Evolutionary conservation across 1,140 invertebrate genomes (phyloP).

Genomic region (Schlechtendalia chinensis): DNA sequence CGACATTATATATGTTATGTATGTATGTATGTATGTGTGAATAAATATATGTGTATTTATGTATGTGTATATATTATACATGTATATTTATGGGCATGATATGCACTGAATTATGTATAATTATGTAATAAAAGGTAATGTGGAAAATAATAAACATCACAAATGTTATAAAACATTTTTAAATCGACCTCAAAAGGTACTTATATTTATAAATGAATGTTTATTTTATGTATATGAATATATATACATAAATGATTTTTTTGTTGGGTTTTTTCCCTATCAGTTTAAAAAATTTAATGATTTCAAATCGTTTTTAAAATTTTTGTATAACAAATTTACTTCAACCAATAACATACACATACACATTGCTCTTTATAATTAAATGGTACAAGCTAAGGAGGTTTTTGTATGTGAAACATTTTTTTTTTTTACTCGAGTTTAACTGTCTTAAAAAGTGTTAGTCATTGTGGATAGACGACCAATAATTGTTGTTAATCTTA

Average conservation of each 20-base stretch:
- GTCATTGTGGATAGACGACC: not conserved
- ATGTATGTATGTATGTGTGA: constrained; percentile 33
- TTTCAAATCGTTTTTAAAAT: not conserved
- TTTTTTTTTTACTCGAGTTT: not conserved
- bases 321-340: not conserved
- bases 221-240: not conserved
- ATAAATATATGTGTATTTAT: constrained; percentile 42
- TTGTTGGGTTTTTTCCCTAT: constrained; percentile 23
- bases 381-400: not conserved
- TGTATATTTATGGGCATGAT: constrained; percentile 20
- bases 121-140: constrained; percentile 48
- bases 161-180: constrained; percentile 22
- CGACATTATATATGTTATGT: constrained; percentile 37
- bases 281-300: not conserved
- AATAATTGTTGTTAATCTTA: not conserved
- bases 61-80: constrained; percentile 2
- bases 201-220: constrained; percentile 21
- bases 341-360: no score
- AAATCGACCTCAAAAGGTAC: constrained; percentile 34
- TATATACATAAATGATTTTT: not conserved
- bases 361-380: not conserved
- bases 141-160: constrained; percentile 48
- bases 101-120: constrained; percentile 33
- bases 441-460: not conserved
- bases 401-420: constrained; percentile 1